These are phyloP conservation scores for Bombus pyrosoma DNA, from an alignment of 1,140 invertebrate genomes.

Conservation along the genomic window DNA sequence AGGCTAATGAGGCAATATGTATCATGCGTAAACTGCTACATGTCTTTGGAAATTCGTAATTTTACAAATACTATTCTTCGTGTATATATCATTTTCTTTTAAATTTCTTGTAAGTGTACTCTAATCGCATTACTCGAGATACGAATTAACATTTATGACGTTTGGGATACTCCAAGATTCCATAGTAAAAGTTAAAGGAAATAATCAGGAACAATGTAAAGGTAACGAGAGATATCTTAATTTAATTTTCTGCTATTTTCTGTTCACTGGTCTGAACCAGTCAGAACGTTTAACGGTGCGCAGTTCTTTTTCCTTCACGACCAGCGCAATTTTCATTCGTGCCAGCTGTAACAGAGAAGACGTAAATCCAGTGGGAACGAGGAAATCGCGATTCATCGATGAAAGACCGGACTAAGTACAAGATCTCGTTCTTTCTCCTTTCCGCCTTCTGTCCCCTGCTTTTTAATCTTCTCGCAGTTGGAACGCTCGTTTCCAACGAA, in stretches of 20 bases:
- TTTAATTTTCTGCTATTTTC: background rate
- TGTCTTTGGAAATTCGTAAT: too few relatives aligned
- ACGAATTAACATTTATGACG: background rate
- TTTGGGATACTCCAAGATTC: background rate
- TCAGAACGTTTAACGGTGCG: background rate
- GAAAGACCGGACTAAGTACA: constrained; percentile 42
- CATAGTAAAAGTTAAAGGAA: background rate
- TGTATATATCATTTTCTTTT: too few relatives aligned
- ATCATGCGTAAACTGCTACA: too few relatives aligned
- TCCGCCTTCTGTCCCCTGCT: background rate
- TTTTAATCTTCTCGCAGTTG: constrained; percentile 52
- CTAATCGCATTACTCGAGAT: background rate
- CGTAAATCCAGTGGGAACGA: constrained; percentile 55
- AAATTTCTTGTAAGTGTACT: background rate
- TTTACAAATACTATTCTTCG: too few relatives aligned
- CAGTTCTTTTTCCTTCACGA: background rate
- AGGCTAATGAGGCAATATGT: too few relatives aligned
- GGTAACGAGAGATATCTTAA: background rate
- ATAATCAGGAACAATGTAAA: background rate
- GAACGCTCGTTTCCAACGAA: constrained; percentile 46
- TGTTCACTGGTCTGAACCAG: background rate
- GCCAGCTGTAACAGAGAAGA: constrained; percentile 36
- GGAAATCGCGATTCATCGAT: constrained; percentile 53
- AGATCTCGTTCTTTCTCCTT: constrained; percentile 32
- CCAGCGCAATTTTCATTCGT: constrained; percentile 23